A percentile compares a stretch with the other conserved stretches of the same genome.
These are phyloP conservation scores for Pemphigus obesinymphae DNA, from an alignment of 1,140 invertebrate species.

Conservation along the genomic window DNA sequence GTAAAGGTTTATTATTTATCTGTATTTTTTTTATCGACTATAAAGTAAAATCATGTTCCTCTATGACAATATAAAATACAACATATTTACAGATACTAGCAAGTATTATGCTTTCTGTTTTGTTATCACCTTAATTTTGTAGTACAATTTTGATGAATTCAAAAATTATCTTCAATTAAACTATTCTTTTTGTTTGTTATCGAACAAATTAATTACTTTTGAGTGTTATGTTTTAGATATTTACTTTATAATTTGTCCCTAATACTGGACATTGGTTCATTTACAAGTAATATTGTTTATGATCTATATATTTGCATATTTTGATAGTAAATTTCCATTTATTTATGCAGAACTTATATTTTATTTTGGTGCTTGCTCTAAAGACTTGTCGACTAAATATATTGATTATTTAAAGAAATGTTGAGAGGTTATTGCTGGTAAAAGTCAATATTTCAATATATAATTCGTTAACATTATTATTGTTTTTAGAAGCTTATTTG, in stretches of 20 bases:
- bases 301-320: not conserved
- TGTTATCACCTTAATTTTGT: not conserved
- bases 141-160: not conserved
- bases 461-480: not conserved
- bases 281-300: not conserved
- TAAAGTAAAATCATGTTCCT: slow-evolving; percentile 16
- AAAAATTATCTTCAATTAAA: not conserved
- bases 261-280: not conserved
- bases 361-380: not conserved
- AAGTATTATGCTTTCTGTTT: not conserved
- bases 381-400: not conserved
- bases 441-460: not conserved
- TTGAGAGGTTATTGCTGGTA: not conserved
- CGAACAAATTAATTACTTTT: not conserved
- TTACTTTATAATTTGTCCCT: not conserved
- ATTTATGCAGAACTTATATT: not conserved
- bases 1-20: slow-evolving; percentile 6
- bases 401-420: not conserved
- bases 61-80: slow-evolving; percentile 21
- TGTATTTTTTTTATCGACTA: not conserved
- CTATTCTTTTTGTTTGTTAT: not conserved
- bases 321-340: not conserved
- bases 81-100: not conserved
- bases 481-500: not conserved
- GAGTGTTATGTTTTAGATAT: not conserved